Base-by-base conservation (phyloP, 2,113 vertebrate genomes). In the Cyphomyrus discorhynchus region DNA sequence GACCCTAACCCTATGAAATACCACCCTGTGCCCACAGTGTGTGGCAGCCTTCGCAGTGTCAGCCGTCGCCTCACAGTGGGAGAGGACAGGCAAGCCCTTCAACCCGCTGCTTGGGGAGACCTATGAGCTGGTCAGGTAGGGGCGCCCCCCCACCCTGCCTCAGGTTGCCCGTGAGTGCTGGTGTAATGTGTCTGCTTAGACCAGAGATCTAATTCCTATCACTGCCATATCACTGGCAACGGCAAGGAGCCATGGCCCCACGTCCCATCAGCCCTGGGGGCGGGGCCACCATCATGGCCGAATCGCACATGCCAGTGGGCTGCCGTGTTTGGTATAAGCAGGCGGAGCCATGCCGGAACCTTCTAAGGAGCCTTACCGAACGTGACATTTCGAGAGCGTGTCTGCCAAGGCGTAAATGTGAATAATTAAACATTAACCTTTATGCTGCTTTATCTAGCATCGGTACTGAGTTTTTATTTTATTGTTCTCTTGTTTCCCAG, bases 11-110 rank as follows among this genome's bases (percentile, higher is more conserved):
- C 17, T 42, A 19, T 45, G 3, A 31, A 70, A 70, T 70, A 10
- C 82, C 82, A 90, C 6, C 82, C 80, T 88, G 5, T 88, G 8
- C 46, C 45, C 70, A 46, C 91, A 99, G 98, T 97, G 98, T 91
- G 97, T 99, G 24, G 98, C 98, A 91, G 98, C 98, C 0, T 99
- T 99, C 90, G 98, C 98, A 0, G 98, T 99, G 83, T 99, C 98
- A 0, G 98, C 98, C 0, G 98, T 99, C 58, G 98, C 98, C 21
- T 99, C 98, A 0, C 98, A 99, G 94, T 99, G 98, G 98, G 98
- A 99, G 45, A 96, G 98, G 7, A 99, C 98, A 0, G 98, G 98
- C 7, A 99, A 99, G 93, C 98, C 98, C 0, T 99, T 99, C 95
- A 99, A 99, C 94, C 98, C 98, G 0, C 93, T 99, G 80, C 96